Evolutionary conservation across 2,113 vertebrate genomes (phyloP).

Genomic region (Macaca fascicularis): DNA sequence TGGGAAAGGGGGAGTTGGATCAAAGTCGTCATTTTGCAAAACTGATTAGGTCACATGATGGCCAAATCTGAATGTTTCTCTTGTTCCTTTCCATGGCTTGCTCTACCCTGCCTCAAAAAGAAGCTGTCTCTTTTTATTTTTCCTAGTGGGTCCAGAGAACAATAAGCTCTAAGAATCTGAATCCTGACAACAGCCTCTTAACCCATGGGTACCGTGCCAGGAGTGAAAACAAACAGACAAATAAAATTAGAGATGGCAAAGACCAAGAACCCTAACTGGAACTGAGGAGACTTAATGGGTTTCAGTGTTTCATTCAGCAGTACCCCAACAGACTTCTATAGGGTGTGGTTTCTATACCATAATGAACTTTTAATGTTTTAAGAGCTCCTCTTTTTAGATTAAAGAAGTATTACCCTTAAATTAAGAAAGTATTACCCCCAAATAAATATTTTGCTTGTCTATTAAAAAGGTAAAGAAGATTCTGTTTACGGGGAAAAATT

Average conservation of each 20-base stretch:
- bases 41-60: not conserved
- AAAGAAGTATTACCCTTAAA: slow-evolving; percentile 23
- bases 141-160: slow-evolving; percentile 9
- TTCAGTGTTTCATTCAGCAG: not conserved
- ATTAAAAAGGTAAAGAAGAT: slow-evolving; percentile 20
- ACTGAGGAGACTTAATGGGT: not conserved
- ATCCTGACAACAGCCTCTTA: slow-evolving; percentile 46
- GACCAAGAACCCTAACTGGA: not conserved
- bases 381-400: slow-evolving; percentile 37
- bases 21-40: slow-evolving; percentile 56
- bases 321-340: not conserved
- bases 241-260: slow-evolving; percentile 30
- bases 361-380: slow-evolving; percentile 44
- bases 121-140: not conserved
- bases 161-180: slow-evolving; percentile 33
- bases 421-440: not conserved
- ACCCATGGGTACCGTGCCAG: slow-evolving; percentile 25
- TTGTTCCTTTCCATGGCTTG: not conserved
- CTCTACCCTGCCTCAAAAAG: not conserved
- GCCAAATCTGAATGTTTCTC: slow-evolving; percentile 25
- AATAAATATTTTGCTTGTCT: slow-evolving; percentile 19
- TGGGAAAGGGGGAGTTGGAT: not conserved
- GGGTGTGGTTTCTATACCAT: not conserved
- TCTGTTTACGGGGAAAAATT: not conserved
- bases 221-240: slow-evolving; percentile 46